phyloP scores from a whole-genome alignment of 2,888 invertebrate species.

The Rhamphomyia laevipes region DNA sequence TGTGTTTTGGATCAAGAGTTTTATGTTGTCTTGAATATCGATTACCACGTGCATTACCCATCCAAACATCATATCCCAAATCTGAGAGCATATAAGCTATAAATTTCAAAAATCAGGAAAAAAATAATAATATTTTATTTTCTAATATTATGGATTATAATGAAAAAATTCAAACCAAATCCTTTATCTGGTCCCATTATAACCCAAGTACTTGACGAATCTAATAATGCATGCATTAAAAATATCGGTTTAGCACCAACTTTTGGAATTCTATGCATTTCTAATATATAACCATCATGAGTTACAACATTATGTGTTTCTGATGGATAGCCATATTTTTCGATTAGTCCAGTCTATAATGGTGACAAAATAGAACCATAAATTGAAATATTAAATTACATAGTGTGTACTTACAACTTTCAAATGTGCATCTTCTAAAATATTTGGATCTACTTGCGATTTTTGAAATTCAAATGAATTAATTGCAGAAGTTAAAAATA shows the following conservation, averaged over 20 bases:
- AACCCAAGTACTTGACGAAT: slow-evolving; percentile 63
- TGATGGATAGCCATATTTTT: slow-evolving; percentile 50
- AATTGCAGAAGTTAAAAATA: too few relatives aligned
- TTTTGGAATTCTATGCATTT: slow-evolving; percentile 58
- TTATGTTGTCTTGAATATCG: slow-evolving; percentile 44
- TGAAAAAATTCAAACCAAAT: slow-evolving; percentile 53
- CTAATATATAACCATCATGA: slow-evolving; percentile 66
- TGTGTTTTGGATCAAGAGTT: slow-evolving; percentile 34
- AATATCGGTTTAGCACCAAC: slow-evolving; percentile 41
- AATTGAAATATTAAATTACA: too few relatives aligned
- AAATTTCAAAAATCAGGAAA: too few relatives aligned
- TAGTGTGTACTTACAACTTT: neutral
- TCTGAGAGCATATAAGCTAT: slow-evolving; percentile 43
- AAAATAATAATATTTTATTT: too few relatives aligned
- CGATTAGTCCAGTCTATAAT: slow-evolving; percentile 42
- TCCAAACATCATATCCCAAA: slow-evolving; percentile 64
- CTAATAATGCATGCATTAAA: slow-evolving; percentile 60
- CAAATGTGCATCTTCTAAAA: neutral
- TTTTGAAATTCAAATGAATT: too few relatives aligned
- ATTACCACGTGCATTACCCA: slow-evolving; percentile 70
- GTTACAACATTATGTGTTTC: slow-evolving; percentile 55
- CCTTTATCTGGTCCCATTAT: slow-evolving; percentile 55
- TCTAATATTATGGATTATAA: too few relatives aligned
- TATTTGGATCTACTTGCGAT: neutral
- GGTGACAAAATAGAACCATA: neutral